These are phyloP conservation scores for Noctua fimbriata DNA, from an alignment of 2,888 invertebrate species.

Conservation along the genomic window DNA sequence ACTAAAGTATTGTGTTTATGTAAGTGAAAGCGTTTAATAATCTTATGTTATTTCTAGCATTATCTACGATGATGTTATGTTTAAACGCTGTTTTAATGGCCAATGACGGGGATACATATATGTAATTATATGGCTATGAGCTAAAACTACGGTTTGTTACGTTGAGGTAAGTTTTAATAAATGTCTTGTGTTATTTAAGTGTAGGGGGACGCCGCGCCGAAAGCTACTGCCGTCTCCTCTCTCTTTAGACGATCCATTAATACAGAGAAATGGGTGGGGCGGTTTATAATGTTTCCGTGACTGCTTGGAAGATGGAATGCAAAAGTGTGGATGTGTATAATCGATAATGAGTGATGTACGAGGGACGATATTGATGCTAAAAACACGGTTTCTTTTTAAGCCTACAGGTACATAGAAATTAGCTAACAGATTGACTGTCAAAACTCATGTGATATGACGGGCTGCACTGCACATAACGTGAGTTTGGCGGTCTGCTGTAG, in stretches of 20 bases:
- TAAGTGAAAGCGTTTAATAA: slow-evolving; percentile 68
- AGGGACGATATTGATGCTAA: not conserved
- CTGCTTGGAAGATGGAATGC: not conserved
- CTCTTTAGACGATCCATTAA: slow-evolving; percentile 33
- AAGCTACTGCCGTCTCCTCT: slow-evolving; percentile 31
- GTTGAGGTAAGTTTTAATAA: slow-evolving; percentile 33
- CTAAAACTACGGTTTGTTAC: slow-evolving; percentile 29
- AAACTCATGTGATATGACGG: not conserved
- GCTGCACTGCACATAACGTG: not conserved
- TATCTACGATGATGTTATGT: slow-evolving; percentile 44
- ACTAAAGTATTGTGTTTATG: slow-evolving; percentile 15
- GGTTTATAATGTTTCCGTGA: slow-evolving; percentile 3
- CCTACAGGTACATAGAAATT: not conserved
- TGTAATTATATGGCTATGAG: slow-evolving; percentile 46
- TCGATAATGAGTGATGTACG: not conserved
- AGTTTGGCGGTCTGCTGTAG: not conserved
- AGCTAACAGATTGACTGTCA: not conserved
- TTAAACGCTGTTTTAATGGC: slow-evolving; percentile 44
- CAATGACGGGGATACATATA: slow-evolving; percentile 34
- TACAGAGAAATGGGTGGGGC: slow-evolving; percentile 20
- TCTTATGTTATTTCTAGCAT: slow-evolving; percentile 43
- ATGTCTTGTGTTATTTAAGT: slow-evolving; percentile 40
- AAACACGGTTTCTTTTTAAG: not conserved
- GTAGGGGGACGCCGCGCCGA: slow-evolving; percentile 49
- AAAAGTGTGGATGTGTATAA: not conserved